Evolutionary conservation across 2,797 vertebrate genomes (phyloP).

Genomic region (Acanthiza pusilla): DNA sequence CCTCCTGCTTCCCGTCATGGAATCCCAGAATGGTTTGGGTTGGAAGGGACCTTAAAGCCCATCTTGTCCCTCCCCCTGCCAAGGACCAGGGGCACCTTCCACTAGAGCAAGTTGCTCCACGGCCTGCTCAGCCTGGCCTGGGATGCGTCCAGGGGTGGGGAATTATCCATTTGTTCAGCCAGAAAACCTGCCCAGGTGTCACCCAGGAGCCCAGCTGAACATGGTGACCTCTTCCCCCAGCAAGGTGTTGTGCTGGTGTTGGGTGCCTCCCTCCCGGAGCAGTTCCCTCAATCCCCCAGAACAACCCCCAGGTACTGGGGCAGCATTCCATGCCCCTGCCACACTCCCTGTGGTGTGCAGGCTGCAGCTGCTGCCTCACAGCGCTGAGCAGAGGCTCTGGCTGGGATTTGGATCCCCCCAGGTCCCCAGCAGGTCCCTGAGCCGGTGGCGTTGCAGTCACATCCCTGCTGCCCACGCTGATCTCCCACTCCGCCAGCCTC

Average conservation of each 20-base stretch:
- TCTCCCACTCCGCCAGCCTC: background rate
- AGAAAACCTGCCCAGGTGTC: background rate
- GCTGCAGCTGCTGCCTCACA: background rate
- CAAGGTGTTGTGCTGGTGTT: accelerated
- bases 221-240: accelerated
- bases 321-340: background rate
- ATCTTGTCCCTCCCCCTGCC: background rate
- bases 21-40: background rate
- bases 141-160: background rate
- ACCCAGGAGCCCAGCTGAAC: too few species aligned
- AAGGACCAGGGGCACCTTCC: accelerated
- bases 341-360: accelerated
- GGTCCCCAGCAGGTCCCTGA: accelerated
- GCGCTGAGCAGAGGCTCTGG: background rate
- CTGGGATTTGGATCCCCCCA: background rate
- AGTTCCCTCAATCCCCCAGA: accelerated
- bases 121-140: background rate
- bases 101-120: accelerated
- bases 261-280: accelerated
- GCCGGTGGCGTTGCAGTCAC: accelerated
- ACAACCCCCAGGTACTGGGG: background rate
- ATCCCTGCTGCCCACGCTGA: accelerated
- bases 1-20: background rate
- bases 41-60: background rate
- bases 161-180: too few species aligned